Evolutionary conservation across 1,140 invertebrate species (phyloP), one percentile per base, ranked within the genome.

Genomic region (Formica selysi): DNA sequence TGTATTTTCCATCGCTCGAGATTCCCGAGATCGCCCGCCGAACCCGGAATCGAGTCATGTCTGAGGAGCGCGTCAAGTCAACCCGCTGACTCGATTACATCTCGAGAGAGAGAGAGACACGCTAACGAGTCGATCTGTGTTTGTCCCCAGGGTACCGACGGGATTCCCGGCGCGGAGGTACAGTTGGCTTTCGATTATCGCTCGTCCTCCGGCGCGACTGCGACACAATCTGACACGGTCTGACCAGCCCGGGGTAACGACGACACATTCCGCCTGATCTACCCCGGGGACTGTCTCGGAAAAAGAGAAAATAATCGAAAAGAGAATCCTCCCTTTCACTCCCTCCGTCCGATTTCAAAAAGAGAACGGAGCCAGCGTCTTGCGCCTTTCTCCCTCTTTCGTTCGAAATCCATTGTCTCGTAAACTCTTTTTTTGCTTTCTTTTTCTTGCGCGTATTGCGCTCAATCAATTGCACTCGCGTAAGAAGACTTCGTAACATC

Each of bases 141-240:
- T 94, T 93, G 94, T 95, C 96, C 96, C 93, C 96, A 98, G 98
- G 98, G 98, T 90, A 98, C 98, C 83, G 98, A 99, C 94, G 98
- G 98, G 92, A 98, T 98, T 93, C 98, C 98, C 92, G 98, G 98
- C 91, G 96, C 97, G 96, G 97, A 98, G 97, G 98, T 98, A 96
- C 78, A 91, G 90, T 83, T 90, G 74, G 85, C 87, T 91, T 89
- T 89, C 85, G 86, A 90, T 91, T 90, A 91, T 91, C 86, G 84
- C 89, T 83, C 86, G 74, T 73, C 83, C 86, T 86, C 78, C 62
- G 87, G 76, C 81, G 89, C 87, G 86, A 88, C 86, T 87, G 80
- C 86, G 86, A 88, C 84, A 90, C 83, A 86, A 84, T 91, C 90
- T 88, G 81, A 85, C 88, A 90, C 86, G 86, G 86, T 91, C 90